Percentiles rank a stretch among this genome's conserved stretches.
phyloP scores from a whole-genome alignment of 2,888 invertebrate species.

The Drosophila cracens region DNA sequence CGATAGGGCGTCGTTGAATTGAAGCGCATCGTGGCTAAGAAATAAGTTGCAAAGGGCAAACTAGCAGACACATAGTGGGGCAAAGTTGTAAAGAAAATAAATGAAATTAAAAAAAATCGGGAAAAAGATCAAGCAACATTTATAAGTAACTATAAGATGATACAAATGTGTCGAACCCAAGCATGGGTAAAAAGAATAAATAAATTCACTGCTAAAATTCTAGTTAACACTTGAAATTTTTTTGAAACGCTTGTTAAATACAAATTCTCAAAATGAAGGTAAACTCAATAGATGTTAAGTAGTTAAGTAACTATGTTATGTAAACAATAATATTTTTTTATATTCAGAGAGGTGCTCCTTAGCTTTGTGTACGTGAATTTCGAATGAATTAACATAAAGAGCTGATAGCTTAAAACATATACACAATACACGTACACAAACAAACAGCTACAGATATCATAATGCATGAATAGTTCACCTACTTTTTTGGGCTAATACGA shows the following conservation, averaged over 20 bases:
- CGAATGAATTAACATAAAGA: slow-evolving; percentile 12
- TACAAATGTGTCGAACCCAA: not conserved
- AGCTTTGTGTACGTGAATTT: slow-evolving; percentile 41
- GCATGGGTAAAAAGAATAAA: not conserved
- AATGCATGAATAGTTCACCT: slow-evolving; percentile 23
- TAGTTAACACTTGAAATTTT: not conserved
- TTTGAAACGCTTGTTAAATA: not conserved
- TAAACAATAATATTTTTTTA: not conserved
- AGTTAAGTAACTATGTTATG: slow-evolving; percentile 2
- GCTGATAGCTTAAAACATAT: slow-evolving; percentile 25
- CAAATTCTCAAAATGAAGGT: not conserved
- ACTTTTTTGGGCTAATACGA: slow-evolving; percentile 23
- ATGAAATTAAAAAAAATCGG: not conserved
- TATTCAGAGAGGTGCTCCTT: slow-evolving; percentile 6
- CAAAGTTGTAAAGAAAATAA: slow-evolving; percentile 1
- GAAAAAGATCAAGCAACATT: not conserved
- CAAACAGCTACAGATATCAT: slow-evolving; percentile 3
- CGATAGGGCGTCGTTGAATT: slow-evolving; percentile 53
- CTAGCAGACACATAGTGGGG: slow-evolving; percentile 49
- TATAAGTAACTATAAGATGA: not conserved
- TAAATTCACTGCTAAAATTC: not conserved
- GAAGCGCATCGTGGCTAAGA: slow-evolving; percentile 70
- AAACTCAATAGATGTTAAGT: not conserved
- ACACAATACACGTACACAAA: slow-evolving; percentile 33
- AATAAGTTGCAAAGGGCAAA: slow-evolving; percentile 63